Evolutionary conservation across 2,797 vertebrate species (phyloP).

Genomic region (Muscicapa striata): DNA sequence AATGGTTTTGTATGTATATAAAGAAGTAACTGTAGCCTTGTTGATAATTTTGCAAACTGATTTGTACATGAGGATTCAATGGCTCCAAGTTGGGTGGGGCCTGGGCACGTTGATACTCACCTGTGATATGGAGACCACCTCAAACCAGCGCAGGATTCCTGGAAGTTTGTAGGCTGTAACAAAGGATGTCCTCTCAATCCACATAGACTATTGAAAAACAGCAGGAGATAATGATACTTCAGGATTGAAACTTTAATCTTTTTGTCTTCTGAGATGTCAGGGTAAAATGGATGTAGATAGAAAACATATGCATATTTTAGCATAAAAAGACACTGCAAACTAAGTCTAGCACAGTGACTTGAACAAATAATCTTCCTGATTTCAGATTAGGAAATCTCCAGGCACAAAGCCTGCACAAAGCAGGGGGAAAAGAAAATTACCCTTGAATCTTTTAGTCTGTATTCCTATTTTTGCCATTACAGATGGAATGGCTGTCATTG

Average conservation of each 20-base stretch:
- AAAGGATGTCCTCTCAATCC: conserved; percentile 97
- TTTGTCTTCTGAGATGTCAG: background rate
- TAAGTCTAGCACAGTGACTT: background rate
- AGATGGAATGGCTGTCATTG: background rate
- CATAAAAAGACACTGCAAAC: background rate
- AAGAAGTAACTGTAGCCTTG: background rate
- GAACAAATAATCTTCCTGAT: background rate
- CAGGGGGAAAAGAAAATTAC: background rate
- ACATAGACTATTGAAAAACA: conserved; percentile 87
- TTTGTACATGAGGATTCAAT: fast-evolving
- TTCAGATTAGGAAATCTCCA: conserved; percentile 1
- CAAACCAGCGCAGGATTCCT: conserved; percentile 97
- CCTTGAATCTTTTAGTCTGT: background rate
- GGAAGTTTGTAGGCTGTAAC: conserved; percentile 93
- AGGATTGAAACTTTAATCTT: background rate
- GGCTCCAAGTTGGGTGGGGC: fast-evolving
- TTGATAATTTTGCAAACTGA: background rate
- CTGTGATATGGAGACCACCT: conserved; percentile 85
- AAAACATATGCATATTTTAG: background rate
- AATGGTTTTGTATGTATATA: background rate
- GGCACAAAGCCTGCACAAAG: background rate
- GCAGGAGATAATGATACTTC: background rate
- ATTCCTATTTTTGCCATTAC: background rate
- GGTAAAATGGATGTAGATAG: background rate
- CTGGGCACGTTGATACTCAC: conserved; percentile 69